phyloP scores from a whole-genome alignment of 2,797 vertebrate species.

The Gallinago nigripennis region DNA sequence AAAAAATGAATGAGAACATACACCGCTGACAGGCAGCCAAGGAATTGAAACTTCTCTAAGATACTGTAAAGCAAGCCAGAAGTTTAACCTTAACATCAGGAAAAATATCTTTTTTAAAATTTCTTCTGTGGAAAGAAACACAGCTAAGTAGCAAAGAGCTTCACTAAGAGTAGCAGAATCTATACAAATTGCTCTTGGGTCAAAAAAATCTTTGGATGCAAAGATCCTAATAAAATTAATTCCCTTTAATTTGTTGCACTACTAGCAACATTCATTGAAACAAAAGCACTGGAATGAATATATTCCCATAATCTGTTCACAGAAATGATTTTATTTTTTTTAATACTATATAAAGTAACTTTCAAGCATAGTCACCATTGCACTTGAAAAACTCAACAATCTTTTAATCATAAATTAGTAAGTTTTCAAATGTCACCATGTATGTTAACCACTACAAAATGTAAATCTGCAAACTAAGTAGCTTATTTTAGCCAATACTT shows the following conservation, averaged over 20 bases:
- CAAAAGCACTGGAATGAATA: constrained; percentile 1
- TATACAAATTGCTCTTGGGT: neutral
- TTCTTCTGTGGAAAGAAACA: neutral
- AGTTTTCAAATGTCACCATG: constrained; percentile 40
- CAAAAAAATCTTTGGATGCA: neutral
- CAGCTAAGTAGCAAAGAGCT: neutral
- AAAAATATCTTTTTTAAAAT: neutral
- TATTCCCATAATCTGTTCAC: neutral
- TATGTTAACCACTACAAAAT: constrained; percentile 7
- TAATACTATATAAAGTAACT: constrained; percentile 5
- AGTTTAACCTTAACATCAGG: neutral
- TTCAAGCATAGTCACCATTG: neutral
- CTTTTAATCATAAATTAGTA: constrained; percentile 27
- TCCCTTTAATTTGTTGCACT: constrained; percentile 26
- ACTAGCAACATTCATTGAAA: neutral
- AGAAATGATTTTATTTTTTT: neutral
- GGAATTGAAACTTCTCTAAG: neutral
- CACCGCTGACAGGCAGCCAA: neutral
- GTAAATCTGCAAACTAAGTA: constrained; percentile 9
- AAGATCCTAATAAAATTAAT: constrained; percentile 2
- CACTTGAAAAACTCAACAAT: neutral
- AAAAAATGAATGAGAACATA: neutral
- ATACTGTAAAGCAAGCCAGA: neutral
- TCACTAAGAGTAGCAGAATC: neutral
- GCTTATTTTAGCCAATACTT: neutral